These are phyloP conservation scores for Charanyca ferruginea DNA, from an alignment of 2,888 invertebrate genomes.

Conservation along the genomic window DNA sequence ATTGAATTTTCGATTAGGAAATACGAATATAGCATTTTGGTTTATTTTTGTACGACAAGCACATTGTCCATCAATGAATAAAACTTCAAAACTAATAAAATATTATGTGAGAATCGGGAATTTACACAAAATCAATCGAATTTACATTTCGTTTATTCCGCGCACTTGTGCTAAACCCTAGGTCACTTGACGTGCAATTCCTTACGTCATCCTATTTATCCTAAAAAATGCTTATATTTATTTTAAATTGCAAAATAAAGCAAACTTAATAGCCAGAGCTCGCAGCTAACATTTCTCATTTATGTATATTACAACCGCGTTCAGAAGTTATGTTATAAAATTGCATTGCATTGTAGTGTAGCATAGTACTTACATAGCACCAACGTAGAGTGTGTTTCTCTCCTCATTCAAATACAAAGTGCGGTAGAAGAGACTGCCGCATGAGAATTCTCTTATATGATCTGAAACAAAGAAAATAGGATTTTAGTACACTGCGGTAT, in stretches of 20 bases:
- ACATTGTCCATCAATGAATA: too few species aligned
- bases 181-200: not conserved
- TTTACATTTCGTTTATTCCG: not conserved
- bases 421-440: constrained; percentile 92
- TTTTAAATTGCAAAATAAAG: constrained; percentile 26
- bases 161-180: too few species aligned
- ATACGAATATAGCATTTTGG: not conserved
- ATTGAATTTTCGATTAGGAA: not conserved
- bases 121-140: not conserved
- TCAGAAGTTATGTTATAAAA: constrained; percentile 61
- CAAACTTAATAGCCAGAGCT: constrained; percentile 18
- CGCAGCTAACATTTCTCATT: constrained; percentile 47
- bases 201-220: not conserved
- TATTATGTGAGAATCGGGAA: not conserved
- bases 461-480: constrained; percentile 83
- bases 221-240: constrained; percentile 4
- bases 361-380: constrained; percentile 91
- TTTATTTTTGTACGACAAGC: too few species aligned
- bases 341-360: constrained; percentile 51
- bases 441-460: constrained; percentile 92
- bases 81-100: not conserved
- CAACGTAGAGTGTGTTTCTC: constrained; percentile 92
- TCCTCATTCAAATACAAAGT: constrained; percentile 91
- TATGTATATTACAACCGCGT: constrained; percentile 56
- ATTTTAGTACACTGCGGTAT: constrained; percentile 41